Evolutionary conservation across 2,797 vertebrate species (phyloP).

Genomic region (Morus bassanus): DNA sequence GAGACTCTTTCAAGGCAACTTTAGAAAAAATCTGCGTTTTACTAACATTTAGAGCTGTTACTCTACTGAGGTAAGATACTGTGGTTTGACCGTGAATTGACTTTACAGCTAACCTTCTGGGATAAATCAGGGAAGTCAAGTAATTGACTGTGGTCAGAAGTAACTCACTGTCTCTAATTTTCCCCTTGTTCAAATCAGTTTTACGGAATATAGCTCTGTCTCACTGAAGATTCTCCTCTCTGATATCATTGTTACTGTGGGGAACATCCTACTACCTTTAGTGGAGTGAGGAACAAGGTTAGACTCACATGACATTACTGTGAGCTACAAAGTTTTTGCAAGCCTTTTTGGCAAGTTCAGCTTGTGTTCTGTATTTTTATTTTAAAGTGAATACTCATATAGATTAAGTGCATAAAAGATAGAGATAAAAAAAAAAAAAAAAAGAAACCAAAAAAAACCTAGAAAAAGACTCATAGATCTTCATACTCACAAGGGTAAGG

Average conservation of each 20-base stretch:
- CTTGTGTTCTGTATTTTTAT: neutral
- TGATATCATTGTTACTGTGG: neutral
- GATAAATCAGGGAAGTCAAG: constrained; percentile 2
- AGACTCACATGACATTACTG: neutral
- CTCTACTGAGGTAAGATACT: neutral
- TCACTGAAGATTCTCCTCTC: neutral
- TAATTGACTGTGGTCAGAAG: neutral
- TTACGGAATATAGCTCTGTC: neutral
- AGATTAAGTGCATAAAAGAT: fast-evolving
- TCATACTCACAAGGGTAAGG: neutral
- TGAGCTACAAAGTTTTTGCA: neutral
- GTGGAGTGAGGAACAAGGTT: neutral
- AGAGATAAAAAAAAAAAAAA: neutral
- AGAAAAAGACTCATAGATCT: neutral
- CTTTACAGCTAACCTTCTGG: neutral
- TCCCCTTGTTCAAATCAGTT: neutral
- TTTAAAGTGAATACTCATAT: neutral
- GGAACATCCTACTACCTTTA: neutral
- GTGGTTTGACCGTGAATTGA: neutral
- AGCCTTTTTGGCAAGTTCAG: neutral
- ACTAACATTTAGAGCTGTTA: neutral
- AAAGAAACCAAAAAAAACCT: too few relatives aligned
- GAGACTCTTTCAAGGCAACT: neutral
- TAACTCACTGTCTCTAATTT: neutral
- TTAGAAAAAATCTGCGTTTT: neutral